phyloP scores from a whole-genome alignment of 2,888 invertebrate genomes.

The Oxystoma pomonae region DNA sequence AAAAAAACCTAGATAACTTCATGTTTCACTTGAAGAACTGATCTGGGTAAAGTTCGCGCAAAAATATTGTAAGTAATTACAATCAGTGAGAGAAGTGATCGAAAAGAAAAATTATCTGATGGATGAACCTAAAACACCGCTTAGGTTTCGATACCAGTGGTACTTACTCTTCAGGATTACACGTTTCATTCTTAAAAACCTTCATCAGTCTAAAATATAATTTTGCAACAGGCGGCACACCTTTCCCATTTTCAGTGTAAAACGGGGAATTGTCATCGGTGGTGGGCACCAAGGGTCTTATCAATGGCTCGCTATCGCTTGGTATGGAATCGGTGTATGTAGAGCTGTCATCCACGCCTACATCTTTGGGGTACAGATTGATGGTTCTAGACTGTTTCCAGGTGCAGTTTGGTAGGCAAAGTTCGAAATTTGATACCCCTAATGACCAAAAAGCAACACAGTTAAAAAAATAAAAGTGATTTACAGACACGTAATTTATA shows the following conservation, averaged over 20 bases:
- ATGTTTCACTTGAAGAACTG: too few species aligned
- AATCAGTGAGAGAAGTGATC: too few species aligned
- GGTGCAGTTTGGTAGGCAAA: slow-evolving; percentile 82
- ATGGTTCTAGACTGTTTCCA: slow-evolving; percentile 78
- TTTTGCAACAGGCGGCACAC: slow-evolving; percentile 84
- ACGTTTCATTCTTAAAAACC: slow-evolving; percentile 67
- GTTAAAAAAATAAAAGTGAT: too few species aligned
- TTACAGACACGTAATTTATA: too few species aligned
- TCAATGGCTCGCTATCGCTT: too few species aligned
- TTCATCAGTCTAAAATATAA: slow-evolving; percentile 73
- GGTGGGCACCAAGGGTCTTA: background rate
- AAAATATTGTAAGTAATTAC: too few species aligned
- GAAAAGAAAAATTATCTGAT: too few species aligned
- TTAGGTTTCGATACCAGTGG: too few species aligned
- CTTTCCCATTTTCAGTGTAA: slow-evolving; percentile 66
- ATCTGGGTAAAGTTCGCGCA: too few species aligned
- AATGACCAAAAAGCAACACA: too few species aligned
- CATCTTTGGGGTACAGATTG: slow-evolving; percentile 90
- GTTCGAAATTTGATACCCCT: slow-evolving; percentile 73
- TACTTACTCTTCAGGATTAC: slow-evolving; percentile 46
- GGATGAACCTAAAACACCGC: too few species aligned
- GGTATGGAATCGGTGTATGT: slow-evolving; percentile 63
- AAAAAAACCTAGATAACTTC: too few species aligned
- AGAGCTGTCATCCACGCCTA: slow-evolving; percentile 87
- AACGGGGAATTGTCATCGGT: slow-evolving; percentile 86